These are phyloP conservation scores for Oncorhynchus tshawytscha DNA, from an alignment of 2,113 vertebrate species.

Conservation along the genomic window DNA sequence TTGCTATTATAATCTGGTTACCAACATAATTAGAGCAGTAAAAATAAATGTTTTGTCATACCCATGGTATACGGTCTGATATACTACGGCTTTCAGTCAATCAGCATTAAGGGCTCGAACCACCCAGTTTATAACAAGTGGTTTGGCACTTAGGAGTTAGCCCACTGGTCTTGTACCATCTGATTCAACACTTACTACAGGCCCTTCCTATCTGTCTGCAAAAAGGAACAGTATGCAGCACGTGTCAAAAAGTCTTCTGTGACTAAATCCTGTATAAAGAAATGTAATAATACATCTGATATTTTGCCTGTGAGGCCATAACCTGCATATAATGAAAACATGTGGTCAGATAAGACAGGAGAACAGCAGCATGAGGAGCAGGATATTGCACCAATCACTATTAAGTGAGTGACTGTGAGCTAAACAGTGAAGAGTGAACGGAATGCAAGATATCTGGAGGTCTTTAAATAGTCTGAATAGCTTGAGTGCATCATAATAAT, in stretches of 20 bases:
- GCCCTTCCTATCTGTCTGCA: constrained; percentile 9
- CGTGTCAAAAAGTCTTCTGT: constrained; percentile 44
- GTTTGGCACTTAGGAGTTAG: too few species aligned
- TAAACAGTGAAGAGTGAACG: constrained; percentile 11
- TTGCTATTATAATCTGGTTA: too few species aligned
- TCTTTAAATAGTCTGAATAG: too few species aligned
- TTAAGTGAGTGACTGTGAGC: background rate
- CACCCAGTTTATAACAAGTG: too few species aligned
- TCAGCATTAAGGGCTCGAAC: too few species aligned
- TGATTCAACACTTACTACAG: too few species aligned
- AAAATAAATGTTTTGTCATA: too few species aligned
- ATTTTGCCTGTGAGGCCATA: constrained; percentile 30
- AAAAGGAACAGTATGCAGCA: constrained; percentile 18
- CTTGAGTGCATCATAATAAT: background rate
- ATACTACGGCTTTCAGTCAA: too few species aligned
- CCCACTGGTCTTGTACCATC: too few species aligned
- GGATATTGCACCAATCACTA: constrained; percentile 5
- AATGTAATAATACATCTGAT: constrained; percentile 41
- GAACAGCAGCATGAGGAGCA: constrained; percentile 2
- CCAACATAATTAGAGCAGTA: too few species aligned
- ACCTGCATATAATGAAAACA: constrained; percentile 20
- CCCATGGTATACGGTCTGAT: too few species aligned
- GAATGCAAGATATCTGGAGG: constrained; percentile 1
- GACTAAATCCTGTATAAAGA: constrained; percentile 49
- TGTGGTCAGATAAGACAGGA: constrained; percentile 27